Evolutionary conservation across 2,113 vertebrate genomes (phyloP).

Genomic region (Murina feae): DNA sequence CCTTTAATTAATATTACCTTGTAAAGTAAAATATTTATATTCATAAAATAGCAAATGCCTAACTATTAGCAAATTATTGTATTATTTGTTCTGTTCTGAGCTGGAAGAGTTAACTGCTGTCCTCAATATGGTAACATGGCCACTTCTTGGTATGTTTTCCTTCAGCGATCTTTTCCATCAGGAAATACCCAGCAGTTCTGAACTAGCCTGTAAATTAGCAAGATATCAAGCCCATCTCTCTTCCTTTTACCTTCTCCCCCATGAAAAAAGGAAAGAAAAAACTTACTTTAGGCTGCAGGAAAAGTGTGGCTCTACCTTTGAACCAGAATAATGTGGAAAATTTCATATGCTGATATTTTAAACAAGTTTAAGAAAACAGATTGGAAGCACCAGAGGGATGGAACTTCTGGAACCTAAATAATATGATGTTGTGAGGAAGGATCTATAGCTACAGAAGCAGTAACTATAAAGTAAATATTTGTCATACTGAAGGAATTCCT

Average conservation of each 20-base stretch:
- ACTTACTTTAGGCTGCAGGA: background rate
- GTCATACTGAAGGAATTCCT: background rate
- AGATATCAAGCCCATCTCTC: background rate
- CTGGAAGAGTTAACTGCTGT: conserved; percentile 7
- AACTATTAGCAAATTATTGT: conserved; percentile 1
- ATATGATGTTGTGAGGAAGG: background rate
- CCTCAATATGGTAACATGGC: background rate
- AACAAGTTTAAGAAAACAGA: background rate
- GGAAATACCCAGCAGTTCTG: background rate
- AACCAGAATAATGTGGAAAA: background rate
- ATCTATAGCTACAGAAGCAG: background rate
- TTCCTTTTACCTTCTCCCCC: background rate
- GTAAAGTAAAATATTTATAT: conserved; percentile 47
- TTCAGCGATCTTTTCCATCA: background rate
- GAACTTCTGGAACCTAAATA: background rate
- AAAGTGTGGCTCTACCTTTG: background rate
- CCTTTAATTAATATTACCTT: no score
- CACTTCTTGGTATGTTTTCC: background rate
- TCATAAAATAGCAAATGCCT: conserved; percentile 25
- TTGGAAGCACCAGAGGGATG: background rate
- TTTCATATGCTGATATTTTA: background rate
- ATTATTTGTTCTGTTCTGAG: background rate
- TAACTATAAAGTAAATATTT: background rate
- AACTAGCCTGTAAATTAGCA: background rate
- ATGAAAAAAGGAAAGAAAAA: background rate